phyloP scores from a whole-genome alignment of 2,113 vertebrate genomes.

The Cairina moschata region DNA sequence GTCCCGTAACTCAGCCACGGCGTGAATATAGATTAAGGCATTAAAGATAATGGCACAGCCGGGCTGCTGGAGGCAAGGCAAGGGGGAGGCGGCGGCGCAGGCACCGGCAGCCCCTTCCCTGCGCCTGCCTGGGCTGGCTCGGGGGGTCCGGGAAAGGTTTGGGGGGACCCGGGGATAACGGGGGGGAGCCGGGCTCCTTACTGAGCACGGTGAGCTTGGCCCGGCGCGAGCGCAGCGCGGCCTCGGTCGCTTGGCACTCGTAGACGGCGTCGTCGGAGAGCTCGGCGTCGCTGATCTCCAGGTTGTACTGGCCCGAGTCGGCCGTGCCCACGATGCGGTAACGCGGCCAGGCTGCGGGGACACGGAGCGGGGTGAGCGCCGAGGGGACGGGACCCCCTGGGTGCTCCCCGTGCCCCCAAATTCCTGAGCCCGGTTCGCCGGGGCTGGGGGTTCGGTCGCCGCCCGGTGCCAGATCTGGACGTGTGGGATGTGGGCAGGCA shows the following conservation, averaged over 20 bases:
- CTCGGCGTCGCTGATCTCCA: constrained; percentile 89
- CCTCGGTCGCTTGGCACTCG: constrained; percentile 96
- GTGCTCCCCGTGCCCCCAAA: neutral
- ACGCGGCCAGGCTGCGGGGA: constrained; percentile 88
- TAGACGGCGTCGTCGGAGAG: constrained; percentile 93
- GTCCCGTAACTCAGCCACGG: neutral
- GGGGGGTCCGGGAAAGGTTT: too few species aligned
- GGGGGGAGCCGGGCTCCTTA: constrained; percentile 63
- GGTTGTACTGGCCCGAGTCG: constrained; percentile 91
- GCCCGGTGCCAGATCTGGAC: neutral
- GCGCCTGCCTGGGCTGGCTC: neutral
- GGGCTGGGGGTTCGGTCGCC: neutral
- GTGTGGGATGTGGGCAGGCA: neutral
- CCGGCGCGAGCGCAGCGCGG: constrained; percentile 88
- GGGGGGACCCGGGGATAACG: too few species aligned
- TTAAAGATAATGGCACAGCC: neutral
- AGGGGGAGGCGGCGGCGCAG: neutral
- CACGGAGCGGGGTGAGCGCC: neutral
- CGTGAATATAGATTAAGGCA: neutral
- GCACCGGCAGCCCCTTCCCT: neutral
- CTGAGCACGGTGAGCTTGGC: constrained; percentile 94
- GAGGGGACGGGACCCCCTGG: neutral
- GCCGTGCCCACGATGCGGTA: constrained; percentile 87
- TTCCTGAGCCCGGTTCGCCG: neutral
- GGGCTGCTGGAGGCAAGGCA: neutral